Evolutionary conservation across 37 sponge, comb jelly and placozoan species (phyloP).

Genomic region (Eunapius fragilis): DNA sequence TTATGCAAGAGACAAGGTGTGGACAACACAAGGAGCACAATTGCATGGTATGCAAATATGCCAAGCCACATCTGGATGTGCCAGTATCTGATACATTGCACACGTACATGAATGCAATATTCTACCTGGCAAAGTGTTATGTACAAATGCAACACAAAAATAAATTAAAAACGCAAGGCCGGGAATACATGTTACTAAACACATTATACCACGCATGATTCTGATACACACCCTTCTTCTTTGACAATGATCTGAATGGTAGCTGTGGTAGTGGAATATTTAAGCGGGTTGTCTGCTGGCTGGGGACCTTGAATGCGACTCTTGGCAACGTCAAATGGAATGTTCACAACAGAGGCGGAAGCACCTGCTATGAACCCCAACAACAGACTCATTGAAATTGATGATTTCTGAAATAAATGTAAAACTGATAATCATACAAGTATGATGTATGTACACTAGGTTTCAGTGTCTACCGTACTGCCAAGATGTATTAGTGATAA

Average conservation of each 20-base stretch:
- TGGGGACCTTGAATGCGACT: slow-evolving; percentile 54
- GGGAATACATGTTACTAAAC: neutral
- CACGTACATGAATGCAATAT: too few relatives aligned
- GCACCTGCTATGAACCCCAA: slow-evolving; percentile 42
- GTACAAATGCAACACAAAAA: too few relatives aligned
- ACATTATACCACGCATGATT: neutral
- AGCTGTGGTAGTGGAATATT: slow-evolving; percentile 26
- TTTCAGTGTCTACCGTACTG: too few relatives aligned
- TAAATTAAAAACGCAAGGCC: too few relatives aligned
- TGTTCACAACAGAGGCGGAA: slow-evolving; percentile 16
- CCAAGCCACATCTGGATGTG: too few relatives aligned
- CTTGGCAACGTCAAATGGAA: slow-evolving; percentile 67
- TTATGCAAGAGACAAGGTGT: too few relatives aligned
- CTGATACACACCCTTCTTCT: slow-evolving; percentile 37
- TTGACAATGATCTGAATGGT: slow-evolving; percentile 18
- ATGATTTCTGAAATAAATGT: neutral
- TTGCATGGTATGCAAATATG: too few relatives aligned
- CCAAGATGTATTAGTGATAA: too few relatives aligned
- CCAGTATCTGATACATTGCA: too few relatives aligned
- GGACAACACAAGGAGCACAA: too few relatives aligned
- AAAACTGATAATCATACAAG: neutral
- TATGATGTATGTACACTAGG: too few relatives aligned
- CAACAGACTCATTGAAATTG: slow-evolving; percentile 13
- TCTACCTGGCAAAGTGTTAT: too few relatives aligned
- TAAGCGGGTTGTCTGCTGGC: slow-evolving; percentile 11